phyloP scores from a whole-genome alignment of 2,888 invertebrate genomes.

The Cordilura impudica region DNA sequence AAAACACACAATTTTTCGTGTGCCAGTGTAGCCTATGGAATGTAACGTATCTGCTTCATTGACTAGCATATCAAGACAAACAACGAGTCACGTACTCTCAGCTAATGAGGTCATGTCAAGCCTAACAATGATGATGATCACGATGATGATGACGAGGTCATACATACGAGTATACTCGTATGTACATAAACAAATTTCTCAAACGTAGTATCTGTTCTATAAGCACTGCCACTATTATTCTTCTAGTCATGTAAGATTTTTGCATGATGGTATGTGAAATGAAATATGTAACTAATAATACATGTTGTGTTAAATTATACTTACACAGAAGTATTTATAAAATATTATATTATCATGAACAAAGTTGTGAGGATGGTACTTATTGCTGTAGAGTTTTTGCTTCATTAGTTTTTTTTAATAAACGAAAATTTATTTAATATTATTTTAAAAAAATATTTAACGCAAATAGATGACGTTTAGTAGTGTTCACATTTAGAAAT shows the following conservation, averaged over 20 bases:
- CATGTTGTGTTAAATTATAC: constrained; percentile 11
- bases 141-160: constrained; percentile 35
- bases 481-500: too few relatives aligned
- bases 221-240: not conserved
- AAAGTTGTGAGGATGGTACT: too few relatives aligned
- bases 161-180: constrained; percentile 5
- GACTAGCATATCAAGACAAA: constrained; percentile 71
- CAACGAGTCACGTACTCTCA: constrained; percentile 74
- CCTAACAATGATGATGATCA: constrained; percentile 62
- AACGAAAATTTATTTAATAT: too few relatives aligned
- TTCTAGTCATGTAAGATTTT: not conserved
- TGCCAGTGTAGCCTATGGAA: not conserved
- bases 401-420: too few relatives aligned
- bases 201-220: not conserved
- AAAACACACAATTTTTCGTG: constrained; percentile 4
- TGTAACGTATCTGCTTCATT: constrained; percentile 53
- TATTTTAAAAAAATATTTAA: too few relatives aligned
- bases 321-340: too few relatives aligned
- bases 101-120: constrained; percentile 76
- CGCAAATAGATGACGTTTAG: too few relatives aligned
- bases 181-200: not conserved
- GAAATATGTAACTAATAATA: too few relatives aligned
- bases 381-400: too few relatives aligned
- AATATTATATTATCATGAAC: too few relatives aligned
- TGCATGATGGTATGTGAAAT: too few relatives aligned